Evolutionary conservation across 2,888 invertebrate genomes (phyloP), one percentile per base, ranked within the genome.

Genomic region (Drosophila limbata): DNA sequence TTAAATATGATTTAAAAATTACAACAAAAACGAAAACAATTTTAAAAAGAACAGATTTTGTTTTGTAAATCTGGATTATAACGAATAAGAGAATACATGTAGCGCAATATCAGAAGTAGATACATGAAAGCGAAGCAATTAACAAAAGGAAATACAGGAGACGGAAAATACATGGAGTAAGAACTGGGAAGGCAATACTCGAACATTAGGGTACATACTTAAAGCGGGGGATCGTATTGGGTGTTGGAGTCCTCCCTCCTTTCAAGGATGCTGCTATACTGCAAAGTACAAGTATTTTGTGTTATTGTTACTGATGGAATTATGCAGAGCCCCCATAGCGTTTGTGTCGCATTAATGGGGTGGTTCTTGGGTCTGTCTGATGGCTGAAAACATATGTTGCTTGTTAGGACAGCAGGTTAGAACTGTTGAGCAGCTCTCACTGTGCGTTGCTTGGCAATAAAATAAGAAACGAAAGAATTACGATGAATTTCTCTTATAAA

Each of bases 281-380:
- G 66, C 40, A 61, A 81, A 86, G 87, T 77, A 69, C 35, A 33
- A 44, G 55, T 56, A 44, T 73, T 80, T 71, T 73, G 48, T 68
- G 59, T 69, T 72, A 60, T 53, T 68, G 63, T 47, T 60, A 44
- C 47, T 66, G 67, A 52, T 76, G 83, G 77, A 79, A 76, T 76
- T 82, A 69, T 67, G 64, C 21, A 19, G 51, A 51, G 39, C 55
- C 44, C 84, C 80, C 62, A 45, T 21, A 3, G 65, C 50, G 75
- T 45, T 61, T 52, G 21, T 17, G 33, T 28, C 42, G 31, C 47
- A 47, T 47, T 47, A 47, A 33, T 45, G 31, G 53, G 52, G 37
- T 50, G 53, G 35, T 45, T 48, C 72, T 51, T 66, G 56, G 45
- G 53, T 31, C 9, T 35, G 6, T 21, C 19, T 17, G 19, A 37